Conservation (phyloP, 2,888 invertebrate species). For the Escarpia spicata region DNA sequence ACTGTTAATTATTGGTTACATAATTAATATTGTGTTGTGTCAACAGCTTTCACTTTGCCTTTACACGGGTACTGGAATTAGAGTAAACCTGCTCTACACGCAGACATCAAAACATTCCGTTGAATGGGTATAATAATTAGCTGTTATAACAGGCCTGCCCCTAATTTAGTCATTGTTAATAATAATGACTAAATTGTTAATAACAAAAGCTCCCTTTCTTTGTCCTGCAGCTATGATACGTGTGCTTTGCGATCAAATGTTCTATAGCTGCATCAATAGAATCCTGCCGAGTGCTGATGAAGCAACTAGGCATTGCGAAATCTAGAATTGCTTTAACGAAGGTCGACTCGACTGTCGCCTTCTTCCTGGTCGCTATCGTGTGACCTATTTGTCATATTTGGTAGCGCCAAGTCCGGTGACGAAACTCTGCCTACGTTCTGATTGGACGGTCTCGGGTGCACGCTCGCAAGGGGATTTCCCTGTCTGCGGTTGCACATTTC, state of each 20-base stretch:
- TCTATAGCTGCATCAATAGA: background rate
- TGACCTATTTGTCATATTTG: background rate
- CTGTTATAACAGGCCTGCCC: background rate
- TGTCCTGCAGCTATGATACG: background rate
- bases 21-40: no score
- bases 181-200: background rate
- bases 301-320: constrained; percentile 5
- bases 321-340: background rate
- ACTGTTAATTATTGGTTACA: no score
- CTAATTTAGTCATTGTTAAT: no score
- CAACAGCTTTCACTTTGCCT: background rate
- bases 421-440: background rate
- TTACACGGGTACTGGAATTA: background rate
- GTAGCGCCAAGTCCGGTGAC: background rate
- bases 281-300: background rate
- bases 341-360: background rate
- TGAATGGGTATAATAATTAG: background rate
- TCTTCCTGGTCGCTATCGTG: background rate
- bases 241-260: background rate
- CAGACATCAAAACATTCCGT: background rate
- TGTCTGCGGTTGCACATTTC: background rate
- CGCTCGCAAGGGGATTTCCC: background rate
- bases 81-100: background rate
- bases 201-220: background rate
- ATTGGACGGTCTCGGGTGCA: background rate